Base-by-base conservation (phyloP, 2,797 vertebrate species). In the Perodicticus potto region DNA sequence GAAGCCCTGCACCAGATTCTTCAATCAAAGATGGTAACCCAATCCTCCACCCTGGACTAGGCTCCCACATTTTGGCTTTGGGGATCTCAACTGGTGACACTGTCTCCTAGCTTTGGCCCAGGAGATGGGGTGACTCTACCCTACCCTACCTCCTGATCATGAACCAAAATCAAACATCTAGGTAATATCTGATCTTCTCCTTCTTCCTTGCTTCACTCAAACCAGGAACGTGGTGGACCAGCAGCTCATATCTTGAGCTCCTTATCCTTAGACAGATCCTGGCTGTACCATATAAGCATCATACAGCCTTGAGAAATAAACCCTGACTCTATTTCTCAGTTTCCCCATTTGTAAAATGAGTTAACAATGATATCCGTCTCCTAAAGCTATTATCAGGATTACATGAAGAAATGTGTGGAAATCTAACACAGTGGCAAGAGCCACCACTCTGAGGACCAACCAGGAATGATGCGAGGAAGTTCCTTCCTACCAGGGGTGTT, bases 401-500 rank as follows among this genome's bases (percentile, higher is more conserved):
- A 14, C 0, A 0, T 0, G n/a, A 86, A 8, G 43, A 59, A 76
- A 7, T 8, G 32, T n/a, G 4, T 0, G 0, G 76, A 34, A 86
- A 91, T 37, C 32, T 10, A 20, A 72, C 23, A 34, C 9, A 12
- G 67, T 6, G 3, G n/a, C 1, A 20, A 63, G 34, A 5, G 23
- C n/a, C 16, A 2, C 13, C 9, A 3, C 89, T 37, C 27, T 40
- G 2, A 34, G 4, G 43, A 65, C 19, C 29, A 45, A n/a, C 23
- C 0, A 0, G 10, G 5, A 32, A 12, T 20, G 13, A 34, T 3
- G 2, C 25, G 16, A 34, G 13, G 34, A 14, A 93, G 3, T 11
- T 27, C 53, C 67, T 34, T 65, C 86, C 43, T n/a, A 32, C 61
- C 40, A 32, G 78, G 20, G 34, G 7, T n/a, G 25, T 84, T 37